Evolutionary conservation across 2,888 invertebrate genomes (phyloP).

Genomic region (Punctoribates punctum): DNA sequence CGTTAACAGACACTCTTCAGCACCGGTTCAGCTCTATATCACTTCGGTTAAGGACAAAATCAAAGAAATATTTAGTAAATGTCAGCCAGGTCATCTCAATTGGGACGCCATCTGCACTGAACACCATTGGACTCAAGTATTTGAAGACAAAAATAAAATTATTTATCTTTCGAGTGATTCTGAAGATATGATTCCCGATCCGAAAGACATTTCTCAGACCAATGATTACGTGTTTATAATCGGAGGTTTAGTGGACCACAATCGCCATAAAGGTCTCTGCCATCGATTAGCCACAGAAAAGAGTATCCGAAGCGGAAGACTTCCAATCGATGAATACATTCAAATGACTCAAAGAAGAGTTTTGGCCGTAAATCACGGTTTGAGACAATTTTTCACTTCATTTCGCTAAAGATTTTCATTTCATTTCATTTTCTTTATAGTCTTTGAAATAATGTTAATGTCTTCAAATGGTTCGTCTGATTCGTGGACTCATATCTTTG

Average conservation of each 20-base stretch:
- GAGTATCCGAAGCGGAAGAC: slow-evolving; percentile 68
- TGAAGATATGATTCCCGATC: slow-evolving; percentile 68
- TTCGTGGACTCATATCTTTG: slow-evolving; percentile 71
- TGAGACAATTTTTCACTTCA: slow-evolving; percentile 44
- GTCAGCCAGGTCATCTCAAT: slow-evolving; percentile 79
- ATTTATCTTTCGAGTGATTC: slow-evolving; percentile 94
- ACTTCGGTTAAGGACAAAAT: slow-evolving; percentile 35
- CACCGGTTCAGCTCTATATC: slow-evolving; percentile 62
- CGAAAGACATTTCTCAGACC: slow-evolving; percentile 63
- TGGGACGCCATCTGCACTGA: slow-evolving; percentile 71
- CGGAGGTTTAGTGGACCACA: slow-evolving; percentile 96
- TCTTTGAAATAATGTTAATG: slow-evolving; percentile 74
- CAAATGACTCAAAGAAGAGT: slow-evolving; percentile 89
- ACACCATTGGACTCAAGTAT: slow-evolving; percentile 46
- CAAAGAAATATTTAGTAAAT: slow-evolving; percentile 65
- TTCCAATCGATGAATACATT: slow-evolving; percentile 84
- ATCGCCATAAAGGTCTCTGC: slow-evolving; percentile 87
- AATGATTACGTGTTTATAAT: slow-evolving; percentile 76
- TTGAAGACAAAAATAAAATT: slow-evolving; percentile 60
- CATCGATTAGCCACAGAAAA: slow-evolving; percentile 72
- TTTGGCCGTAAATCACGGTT: slow-evolving; percentile 91
- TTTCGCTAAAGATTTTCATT: slow-evolving; percentile 30
- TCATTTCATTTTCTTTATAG: slow-evolving; percentile 60
- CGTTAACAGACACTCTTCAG: slow-evolving; percentile 72
- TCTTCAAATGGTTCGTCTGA: slow-evolving; percentile 64